Base-by-base conservation (phyloP, 2,797 vertebrate genomes). In the Etheostoma nigrum region DNA sequence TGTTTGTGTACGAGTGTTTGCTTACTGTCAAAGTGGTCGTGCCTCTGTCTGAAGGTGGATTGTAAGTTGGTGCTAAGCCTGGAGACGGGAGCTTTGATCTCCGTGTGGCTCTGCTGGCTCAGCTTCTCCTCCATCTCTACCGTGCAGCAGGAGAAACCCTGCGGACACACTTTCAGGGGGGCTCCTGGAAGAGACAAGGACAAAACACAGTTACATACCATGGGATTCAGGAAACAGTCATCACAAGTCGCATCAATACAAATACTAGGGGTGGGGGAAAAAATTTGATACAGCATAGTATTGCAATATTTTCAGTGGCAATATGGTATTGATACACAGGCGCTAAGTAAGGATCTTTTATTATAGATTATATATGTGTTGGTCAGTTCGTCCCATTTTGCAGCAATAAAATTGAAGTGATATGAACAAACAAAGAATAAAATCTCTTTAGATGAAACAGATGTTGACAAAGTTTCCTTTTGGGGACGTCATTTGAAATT, bases 81-180 rank as follows among this genome's bases (percentile, higher is more conserved):
- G 5, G 90, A 91, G 0, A 99, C 95, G 0, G 97, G 96, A 0
- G 93, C 97, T 92, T 96, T 96, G 92, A 99, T 96, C 91, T 99
- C 98, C 0, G 95, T 92, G 92, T 95, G 96, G 87, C 97, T 99
- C 90, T 97, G 97, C 85, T 97, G 96, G 79, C 96, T 95, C 86
- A 99, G 96, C 87, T 97, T 98, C 91, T 99, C 98, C 86, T 99
- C 98, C 98, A 99, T 99, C 89, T 97, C 97, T 92, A 96, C 92
- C 15, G 98, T 98, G 91, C 98, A 99, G 95, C 98, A 99, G 1
- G 98, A 98, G 93, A 95, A 97, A 68, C 95, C 96, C 91, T 97
- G 97, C 0, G 96, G 95, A 92, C 98, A 99, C 76, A 99, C 97
- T 92, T 98, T 99, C 92, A 99, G 93, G 60, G 97, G 95, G 65